Conservation (phyloP, 2,888 invertebrate species). For the Diarsia rubi region DNA sequence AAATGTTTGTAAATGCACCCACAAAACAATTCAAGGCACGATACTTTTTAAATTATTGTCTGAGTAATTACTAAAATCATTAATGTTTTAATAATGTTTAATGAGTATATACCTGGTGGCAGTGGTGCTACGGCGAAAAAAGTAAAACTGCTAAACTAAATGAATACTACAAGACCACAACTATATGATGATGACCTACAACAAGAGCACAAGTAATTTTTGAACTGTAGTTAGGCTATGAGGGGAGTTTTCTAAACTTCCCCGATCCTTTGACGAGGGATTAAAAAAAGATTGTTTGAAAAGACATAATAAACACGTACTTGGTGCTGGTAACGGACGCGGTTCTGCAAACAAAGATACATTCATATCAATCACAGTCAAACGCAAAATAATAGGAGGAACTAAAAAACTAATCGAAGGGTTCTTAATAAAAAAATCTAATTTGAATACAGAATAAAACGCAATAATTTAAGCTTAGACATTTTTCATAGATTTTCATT, state of each 20-base stretch:
- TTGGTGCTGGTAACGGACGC: constrained; percentile 21
- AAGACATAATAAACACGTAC: constrained; percentile 14
- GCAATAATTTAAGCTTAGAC: neutral
- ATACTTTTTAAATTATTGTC: too few species aligned
- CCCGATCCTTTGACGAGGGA: neutral
- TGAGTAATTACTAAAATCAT: too few species aligned
- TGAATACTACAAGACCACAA: neutral
- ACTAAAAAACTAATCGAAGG: neutral
- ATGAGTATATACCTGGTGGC: neutral
- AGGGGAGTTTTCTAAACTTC: neutral
- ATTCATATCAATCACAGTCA: neutral
- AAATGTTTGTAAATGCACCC: too few species aligned
- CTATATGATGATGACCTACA: too few species aligned
- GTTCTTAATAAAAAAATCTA: neutral
- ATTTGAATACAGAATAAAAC: neutral
- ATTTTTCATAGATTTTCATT: neutral
- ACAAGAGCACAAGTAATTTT: neutral
- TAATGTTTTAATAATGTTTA: neutral
- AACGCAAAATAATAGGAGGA: neutral
- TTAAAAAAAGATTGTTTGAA: neutral
- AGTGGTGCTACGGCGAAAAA: neutral
- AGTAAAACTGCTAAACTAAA: neutral
- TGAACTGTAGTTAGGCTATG: neutral
- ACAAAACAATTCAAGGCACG: too few species aligned
- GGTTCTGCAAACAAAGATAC: constrained; percentile 41